Evolutionary conservation across 2,888 invertebrate genomes (phyloP).

Genomic region (Caenorhabditis sp.): DNA sequence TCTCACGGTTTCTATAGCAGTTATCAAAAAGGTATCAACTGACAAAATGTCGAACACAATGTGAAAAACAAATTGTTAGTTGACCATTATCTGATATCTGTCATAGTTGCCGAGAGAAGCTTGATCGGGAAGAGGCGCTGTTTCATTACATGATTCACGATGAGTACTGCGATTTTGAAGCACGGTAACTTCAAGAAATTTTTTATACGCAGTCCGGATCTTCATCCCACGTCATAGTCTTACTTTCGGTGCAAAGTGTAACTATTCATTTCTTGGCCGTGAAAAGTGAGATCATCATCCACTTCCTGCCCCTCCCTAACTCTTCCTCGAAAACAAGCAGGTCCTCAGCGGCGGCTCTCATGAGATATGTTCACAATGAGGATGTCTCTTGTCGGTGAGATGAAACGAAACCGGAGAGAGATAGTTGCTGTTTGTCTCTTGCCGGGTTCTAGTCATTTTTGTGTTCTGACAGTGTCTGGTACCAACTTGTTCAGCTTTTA

Average conservation of each 20-base stretch:
- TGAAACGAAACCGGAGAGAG: constrained; percentile 26
- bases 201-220: background rate
- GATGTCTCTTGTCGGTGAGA: constrained; percentile 39
- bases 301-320: constrained; percentile 2
- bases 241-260: constrained; percentile 22
- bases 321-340: constrained; percentile 45
- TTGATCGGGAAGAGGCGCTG: no score
- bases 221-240: background rate
- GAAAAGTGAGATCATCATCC: constrained; percentile 49
- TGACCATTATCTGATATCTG: no score
- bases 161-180: no score
- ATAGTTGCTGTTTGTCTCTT: constrained; percentile 12
- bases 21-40: no score
- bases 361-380: constrained; percentile 49
- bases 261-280: constrained; percentile 11
- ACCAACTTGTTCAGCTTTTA: background rate
- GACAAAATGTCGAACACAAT: no score
- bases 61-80: no score
- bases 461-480: background rate
- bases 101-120: no score
- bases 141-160: no score
- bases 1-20: no score
- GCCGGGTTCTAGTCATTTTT: constrained; percentile 9
- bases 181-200: background rate
- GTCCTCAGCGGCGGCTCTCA: constrained; percentile 26